Base-by-base conservation (phyloP, 2,797 vertebrate genomes). In the Scleropages formosus region DNA sequence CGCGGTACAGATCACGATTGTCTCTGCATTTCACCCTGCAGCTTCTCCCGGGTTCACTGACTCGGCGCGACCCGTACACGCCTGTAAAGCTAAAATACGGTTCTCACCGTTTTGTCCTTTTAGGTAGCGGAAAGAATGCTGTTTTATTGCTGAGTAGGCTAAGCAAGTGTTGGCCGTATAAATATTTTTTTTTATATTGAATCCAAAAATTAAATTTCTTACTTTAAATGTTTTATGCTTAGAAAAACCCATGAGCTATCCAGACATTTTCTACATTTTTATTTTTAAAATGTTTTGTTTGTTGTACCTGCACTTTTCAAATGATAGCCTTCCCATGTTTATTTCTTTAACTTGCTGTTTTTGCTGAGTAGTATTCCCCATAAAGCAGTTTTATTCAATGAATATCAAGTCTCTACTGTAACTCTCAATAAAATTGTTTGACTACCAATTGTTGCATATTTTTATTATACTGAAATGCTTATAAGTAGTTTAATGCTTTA, bases 371-470 rank as follows among this genome's bases (percentile, higher is more conserved):
- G 84, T 94, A 92, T 91, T 91, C 88, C 31, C 90, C 87, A 89
- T 89, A 92, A 96, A 89, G 87, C 93, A 94, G 93, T 94, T 95
- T 96, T 97, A 96, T 96, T 96, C 94, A 92, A 93, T 94, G 93
- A 93, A 92, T 95, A 94, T 93, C 87, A 93, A 91, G 92, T 93
- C 92, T 96, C 94, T 95, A 94, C 94, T 96, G 94, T 93, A 97
- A 95, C 89, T 94, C 95, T 95, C 93, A 94, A 96, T 98, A 96
- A 97, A 97, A 92, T 86, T 89, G 88, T 94, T 91, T 95, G 92
- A 92, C 90, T 90, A 90, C 72, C 24, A 81, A 49, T 78, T 64
- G 10, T 39, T 70, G 46, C 39, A 59, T 68, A n/a, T 26, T 8
- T 62, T 78, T 82, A 44, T 86, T 72, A 78, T 13, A 83, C 78